Conservation (phyloP, 2,113 vertebrate species). For the Pelecanoides urinatrix region DNA sequence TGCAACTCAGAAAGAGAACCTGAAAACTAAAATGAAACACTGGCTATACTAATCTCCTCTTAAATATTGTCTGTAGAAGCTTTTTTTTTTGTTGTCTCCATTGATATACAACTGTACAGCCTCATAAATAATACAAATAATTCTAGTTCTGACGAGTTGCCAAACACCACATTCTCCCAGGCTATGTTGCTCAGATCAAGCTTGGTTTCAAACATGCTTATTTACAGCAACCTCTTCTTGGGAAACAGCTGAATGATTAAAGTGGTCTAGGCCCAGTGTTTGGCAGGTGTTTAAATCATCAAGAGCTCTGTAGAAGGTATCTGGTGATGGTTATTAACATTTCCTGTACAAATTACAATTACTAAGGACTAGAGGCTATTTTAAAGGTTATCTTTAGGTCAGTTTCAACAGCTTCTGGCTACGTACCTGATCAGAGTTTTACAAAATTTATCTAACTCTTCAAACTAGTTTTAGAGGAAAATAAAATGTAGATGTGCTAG, state of each 20-base stretch:
- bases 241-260: conserved; percentile 11
- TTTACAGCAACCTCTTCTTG: neutral
- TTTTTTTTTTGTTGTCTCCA: neutral
- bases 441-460: neutral
- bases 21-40: neutral
- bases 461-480: neutral
- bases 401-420: neutral
- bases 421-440: neutral
- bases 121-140: conserved; percentile 1
- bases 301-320: neutral
- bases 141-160: neutral
- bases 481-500: neutral
- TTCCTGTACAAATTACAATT: conserved; percentile 35
- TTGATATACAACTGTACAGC: neutral
- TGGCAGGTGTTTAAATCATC: conserved; percentile 26
- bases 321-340: neutral
- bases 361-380: neutral
- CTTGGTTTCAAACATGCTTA: conserved; percentile 1
- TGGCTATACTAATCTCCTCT: neutral
- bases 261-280: neutral
- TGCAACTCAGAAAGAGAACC: neutral
- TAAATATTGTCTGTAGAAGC: neutral
- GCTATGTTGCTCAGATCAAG: neutral
- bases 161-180: neutral
- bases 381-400: conserved; percentile 25